A percentile compares a stretch with the other conserved stretches of the same genome.
Conservation (phyloP, 2,888 invertebrate genomes). For the Pterostichus madidus region DNA sequence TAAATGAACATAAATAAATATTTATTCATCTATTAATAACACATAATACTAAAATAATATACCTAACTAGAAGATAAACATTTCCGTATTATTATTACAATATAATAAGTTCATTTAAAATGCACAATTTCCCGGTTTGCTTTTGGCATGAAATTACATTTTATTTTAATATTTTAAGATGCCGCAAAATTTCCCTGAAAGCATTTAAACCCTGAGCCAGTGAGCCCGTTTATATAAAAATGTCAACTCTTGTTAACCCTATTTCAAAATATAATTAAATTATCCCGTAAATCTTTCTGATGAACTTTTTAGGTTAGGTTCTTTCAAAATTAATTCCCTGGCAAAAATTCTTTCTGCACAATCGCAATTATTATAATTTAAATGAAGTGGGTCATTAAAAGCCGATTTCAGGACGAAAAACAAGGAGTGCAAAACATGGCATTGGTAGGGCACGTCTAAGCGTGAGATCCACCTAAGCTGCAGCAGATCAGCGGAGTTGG, state of each 20-base stretch:
- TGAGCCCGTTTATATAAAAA: neutral
- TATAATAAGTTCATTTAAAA: neutral
- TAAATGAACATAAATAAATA: too few species aligned
- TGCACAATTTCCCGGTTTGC: neutral
- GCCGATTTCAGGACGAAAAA: neutral
- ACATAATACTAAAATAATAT: too few species aligned
- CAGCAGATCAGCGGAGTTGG: neutral
- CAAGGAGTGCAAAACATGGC: too few species aligned
- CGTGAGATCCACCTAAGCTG: slow-evolving; percentile 8
- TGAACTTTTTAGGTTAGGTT: neutral
- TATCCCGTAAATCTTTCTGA: neutral
- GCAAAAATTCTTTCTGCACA: slow-evolving; percentile 3
- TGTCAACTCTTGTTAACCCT: slow-evolving; percentile 11
- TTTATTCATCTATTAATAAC: too few species aligned
- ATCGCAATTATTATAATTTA: neutral
- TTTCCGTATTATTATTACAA: too few species aligned
- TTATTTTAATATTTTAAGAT: neutral
- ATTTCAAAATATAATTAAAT: slow-evolving; percentile 6
- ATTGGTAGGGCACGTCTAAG: too few species aligned
- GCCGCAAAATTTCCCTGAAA: neutral
- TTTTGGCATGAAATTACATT: neutral
- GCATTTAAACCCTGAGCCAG: neutral
- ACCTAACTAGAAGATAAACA: too few species aligned
- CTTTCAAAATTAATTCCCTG: neutral
- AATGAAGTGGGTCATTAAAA: neutral